Evolutionary conservation across 2,113 vertebrate genomes (phyloP), one percentile per base, ranked within the genome.

Genomic region (Spheniscus mendiculus): DNA sequence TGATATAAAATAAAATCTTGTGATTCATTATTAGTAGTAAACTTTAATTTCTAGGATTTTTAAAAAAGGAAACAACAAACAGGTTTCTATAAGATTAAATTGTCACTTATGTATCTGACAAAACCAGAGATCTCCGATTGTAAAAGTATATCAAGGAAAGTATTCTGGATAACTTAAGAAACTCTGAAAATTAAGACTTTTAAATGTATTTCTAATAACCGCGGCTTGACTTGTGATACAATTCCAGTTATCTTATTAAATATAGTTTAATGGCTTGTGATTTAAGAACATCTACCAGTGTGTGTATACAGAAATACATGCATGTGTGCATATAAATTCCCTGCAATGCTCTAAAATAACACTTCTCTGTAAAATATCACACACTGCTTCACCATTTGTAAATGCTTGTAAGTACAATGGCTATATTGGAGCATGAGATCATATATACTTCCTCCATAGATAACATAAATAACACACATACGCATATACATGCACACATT

Each of bases 401-500:
- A 77, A 77, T 55, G 21, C 4, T 45, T 79, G 4, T 2, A 25
- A 62, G 6, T 45, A 8, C 38, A 29, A 0, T 38, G 49, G 11
- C 40, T 82, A 3, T 70, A 13, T 2, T 66, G 66, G 8, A 62
- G 11, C 27, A 19, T 34, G 70, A 47, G 45, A 18, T 82, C 36
- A 11, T 34, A 1, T 1, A 4, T 47, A 9, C 10, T 55, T 38
- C 23, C 17, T 72, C 8, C 20, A 11, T 0, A 22, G 74, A 9
- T 40, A 50, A 45, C 6, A 12, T 34, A 63, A 55, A 27, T 29
- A 69, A 83, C 4, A 15, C 56, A 15, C 14, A 12, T 26, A 8
- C 27, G 15, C 8, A 5, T 9, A 3, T 3, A 4, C 2, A 3
- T n/a, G 19, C 27, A 36, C 10, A 0, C 3, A 5, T 21, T 63